Evolutionary conservation across 2,113 vertebrate genomes (phyloP).

Genomic region (Malurus cyaneus): DNA sequence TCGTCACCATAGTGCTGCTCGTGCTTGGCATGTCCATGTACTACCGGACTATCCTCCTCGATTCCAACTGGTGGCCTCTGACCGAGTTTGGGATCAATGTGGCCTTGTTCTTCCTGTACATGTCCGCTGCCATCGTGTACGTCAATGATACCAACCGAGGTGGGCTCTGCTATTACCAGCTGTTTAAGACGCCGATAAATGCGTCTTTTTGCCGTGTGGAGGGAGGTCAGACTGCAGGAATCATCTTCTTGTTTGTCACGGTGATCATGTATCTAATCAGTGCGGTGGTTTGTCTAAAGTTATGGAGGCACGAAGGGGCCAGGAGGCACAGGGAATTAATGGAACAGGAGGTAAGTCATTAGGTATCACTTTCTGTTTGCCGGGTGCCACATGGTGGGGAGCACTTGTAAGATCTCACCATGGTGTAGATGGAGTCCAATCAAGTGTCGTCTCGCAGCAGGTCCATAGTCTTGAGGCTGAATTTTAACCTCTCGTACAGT

Average conservation of each 20-base stretch:
- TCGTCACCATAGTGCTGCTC: constrained; percentile 85
- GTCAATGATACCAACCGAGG: constrained; percentile 89
- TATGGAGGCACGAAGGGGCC: constrained; percentile 91
- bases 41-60: constrained; percentile 91
- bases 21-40: constrained; percentile 93
- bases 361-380: accelerated
- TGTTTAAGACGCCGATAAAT: constrained; percentile 86
- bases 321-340: constrained; percentile 77
- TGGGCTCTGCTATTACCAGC: constrained; percentile 84
- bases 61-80: constrained; percentile 93
- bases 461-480: neutral
- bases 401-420: accelerated
- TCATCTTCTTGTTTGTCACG: constrained; percentile 88
- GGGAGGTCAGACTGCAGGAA: constrained; percentile 89
- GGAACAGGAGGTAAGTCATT: constrained; percentile 77
- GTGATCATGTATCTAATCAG: constrained; percentile 87
- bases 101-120: constrained; percentile 82
- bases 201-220: constrained; percentile 87
- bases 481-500: neutral
- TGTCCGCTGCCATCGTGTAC: constrained; percentile 85
- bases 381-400: accelerated
- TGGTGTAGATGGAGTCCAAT: accelerated
- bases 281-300: constrained; percentile 82
- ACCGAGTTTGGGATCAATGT: constrained; percentile 89
- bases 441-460: neutral